Evolutionary conservation across 2,888 invertebrate genomes (phyloP).

Genomic region (Euproctis similis): DNA sequence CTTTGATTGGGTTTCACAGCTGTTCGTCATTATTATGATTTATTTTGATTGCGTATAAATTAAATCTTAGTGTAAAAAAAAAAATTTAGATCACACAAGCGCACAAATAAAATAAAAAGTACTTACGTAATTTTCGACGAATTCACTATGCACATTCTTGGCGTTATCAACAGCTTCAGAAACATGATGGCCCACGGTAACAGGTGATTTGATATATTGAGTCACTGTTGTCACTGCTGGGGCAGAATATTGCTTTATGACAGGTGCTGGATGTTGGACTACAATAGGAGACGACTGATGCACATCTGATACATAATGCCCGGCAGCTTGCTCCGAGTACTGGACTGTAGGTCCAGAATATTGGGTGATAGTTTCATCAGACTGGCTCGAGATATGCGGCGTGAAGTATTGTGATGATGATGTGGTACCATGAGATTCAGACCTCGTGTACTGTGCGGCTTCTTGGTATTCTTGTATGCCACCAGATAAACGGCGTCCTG

Average conservation of each 20-base stretch:
- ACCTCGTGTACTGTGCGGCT: slow-evolving; percentile 25
- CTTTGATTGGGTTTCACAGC: no score
- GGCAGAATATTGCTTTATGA: slow-evolving; percentile 28
- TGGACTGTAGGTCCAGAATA: slow-evolving; percentile 22
- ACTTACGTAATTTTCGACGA: slow-evolving; percentile 79
- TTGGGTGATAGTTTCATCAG: slow-evolving; percentile 18
- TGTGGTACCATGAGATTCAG: slow-evolving; percentile 21
- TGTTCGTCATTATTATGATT: no score
- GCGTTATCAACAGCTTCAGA: slow-evolving; percentile 18
- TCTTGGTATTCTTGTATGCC: slow-evolving; percentile 32
- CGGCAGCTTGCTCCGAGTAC: slow-evolving; percentile 10
- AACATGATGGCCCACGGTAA: slow-evolving; percentile 20
- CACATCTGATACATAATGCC: slow-evolving; percentile 12
- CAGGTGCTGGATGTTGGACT: slow-evolving; percentile 32
- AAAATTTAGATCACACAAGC: neutral
- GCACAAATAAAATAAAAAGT: slow-evolving; percentile 1
- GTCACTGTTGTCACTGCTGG: slow-evolving; percentile 23
- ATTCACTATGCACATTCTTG: slow-evolving; percentile 76
- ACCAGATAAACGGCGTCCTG: slow-evolving; percentile 30
- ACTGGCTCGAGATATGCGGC: slow-evolving; percentile 15
- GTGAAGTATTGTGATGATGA: slow-evolving; percentile 32
- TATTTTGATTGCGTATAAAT: neutral
- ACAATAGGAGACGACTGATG: slow-evolving; percentile 31
- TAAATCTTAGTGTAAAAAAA: neutral
- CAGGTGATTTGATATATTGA: slow-evolving; percentile 23